Percentiles rank a stretch among this genome's conserved stretches.
These are phyloP conservation scores for Xenops minutus DNA, from an alignment of 2,797 vertebrate genomes.

Conservation along the genomic window DNA sequence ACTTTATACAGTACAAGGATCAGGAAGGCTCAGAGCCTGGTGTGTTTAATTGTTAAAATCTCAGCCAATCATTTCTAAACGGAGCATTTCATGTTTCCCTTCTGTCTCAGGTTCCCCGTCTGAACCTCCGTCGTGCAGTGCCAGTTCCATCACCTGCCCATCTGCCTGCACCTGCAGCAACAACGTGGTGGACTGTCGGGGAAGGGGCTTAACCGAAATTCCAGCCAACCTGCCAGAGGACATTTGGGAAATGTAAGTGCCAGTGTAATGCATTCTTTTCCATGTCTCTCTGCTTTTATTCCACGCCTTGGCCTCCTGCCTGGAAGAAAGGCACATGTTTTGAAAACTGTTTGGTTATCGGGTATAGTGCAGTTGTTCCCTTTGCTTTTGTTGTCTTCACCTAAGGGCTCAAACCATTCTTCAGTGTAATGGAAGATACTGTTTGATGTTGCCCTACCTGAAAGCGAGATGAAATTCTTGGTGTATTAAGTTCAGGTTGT, in stretches of 20 bases:
- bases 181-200: slow-evolving; percentile 95
- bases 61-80: not conserved
- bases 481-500: not conserved
- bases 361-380: not conserved
- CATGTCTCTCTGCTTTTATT: not conserved
- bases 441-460: not conserved
- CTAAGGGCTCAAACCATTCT: not conserved
- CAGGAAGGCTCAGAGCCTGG: not conserved
- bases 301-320: fast-evolving
- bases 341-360: not conserved
- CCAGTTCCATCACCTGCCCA: slow-evolving; percentile 90
- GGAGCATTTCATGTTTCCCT: not conserved
- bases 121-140: slow-evolving; percentile 85
- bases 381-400: not conserved
- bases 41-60: not conserved
- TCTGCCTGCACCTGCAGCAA: slow-evolving; percentile 93
- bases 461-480: not conserved
- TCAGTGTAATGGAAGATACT: not conserved
- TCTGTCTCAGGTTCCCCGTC: slow-evolving; percentile 79
- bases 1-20: not conserved
- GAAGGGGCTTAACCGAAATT: slow-evolving; percentile 90
- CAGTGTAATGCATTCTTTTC: not conserved
- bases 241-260: slow-evolving; percentile 95
- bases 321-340: fast-evolving
- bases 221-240: slow-evolving; percentile 92